Conservation (phyloP, 2,113 vertebrate species). For the Oenanthe oenanthe region DNA sequence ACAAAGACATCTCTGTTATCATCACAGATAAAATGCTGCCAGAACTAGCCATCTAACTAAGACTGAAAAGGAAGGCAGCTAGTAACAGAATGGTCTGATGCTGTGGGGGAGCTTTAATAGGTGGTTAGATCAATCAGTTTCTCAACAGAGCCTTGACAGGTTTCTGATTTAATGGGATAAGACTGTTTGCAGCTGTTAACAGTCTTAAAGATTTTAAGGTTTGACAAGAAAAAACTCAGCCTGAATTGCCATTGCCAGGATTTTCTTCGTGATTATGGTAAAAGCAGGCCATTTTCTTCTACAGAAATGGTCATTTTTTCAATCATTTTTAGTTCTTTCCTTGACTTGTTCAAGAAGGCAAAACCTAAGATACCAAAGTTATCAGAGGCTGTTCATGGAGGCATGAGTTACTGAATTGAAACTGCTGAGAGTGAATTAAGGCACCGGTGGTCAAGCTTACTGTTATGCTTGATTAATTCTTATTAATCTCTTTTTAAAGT, state of each 20-base stretch:
- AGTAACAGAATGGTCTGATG: neutral
- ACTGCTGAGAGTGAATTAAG: neutral
- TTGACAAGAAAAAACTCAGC: neutral
- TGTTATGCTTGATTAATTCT: neutral
- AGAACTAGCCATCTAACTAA: neutral
- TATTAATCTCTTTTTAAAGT: neutral
- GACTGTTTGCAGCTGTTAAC: neutral
- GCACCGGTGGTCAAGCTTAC: neutral
- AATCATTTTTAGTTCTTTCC: neutral
- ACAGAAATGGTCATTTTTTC: neutral
- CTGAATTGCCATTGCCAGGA: neutral
- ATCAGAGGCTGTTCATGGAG: neutral
- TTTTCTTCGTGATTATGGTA: neutral
- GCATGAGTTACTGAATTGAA: neutral
- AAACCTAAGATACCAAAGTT: neutral
- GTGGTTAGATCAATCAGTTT: slow-evolving; percentile 12
- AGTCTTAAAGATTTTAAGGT: neutral
- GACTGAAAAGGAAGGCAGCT: neutral
- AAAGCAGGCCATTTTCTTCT: neutral
- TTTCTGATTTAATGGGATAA: slow-evolving; percentile 14
- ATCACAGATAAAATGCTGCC: neutral
- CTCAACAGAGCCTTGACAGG: neutral
- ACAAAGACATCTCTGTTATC: neutral
- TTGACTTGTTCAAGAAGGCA: neutral
- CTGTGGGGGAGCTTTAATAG: neutral